Percentiles rank a stretch among this genome's conserved stretches.
Conservation (phyloP, 2,113 vertebrate genomes). For the Dendrocopos noguchii region DNA sequence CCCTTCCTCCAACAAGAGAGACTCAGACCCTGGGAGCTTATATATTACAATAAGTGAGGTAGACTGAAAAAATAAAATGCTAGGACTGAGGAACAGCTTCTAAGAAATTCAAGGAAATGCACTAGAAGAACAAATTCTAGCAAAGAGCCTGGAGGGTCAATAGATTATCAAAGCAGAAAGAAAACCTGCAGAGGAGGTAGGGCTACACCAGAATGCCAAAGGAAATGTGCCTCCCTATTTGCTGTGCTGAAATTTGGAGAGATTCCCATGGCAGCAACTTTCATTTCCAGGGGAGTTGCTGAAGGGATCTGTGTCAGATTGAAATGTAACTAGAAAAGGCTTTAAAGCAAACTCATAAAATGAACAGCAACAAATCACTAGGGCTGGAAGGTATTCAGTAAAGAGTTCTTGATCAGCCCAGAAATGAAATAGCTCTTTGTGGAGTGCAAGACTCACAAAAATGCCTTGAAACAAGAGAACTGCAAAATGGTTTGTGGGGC, state of each 20-base stretch:
- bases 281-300: not conserved
- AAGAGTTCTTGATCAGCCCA: not conserved
- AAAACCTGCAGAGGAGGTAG: not conserved
- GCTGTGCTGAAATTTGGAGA: not conserved
- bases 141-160: not conserved
- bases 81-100: not conserved
- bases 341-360: not conserved
- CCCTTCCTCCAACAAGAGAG: rapidly evolving
- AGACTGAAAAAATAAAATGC: not conserved
- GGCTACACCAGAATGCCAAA: not conserved
- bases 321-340: not conserved
- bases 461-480: not conserved
- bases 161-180: not conserved
- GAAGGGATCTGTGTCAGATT: not conserved
- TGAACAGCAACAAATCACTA: not conserved
- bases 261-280: not conserved
- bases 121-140: not conserved
- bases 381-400: not conserved
- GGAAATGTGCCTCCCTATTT: not conserved
- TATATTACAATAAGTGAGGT: not conserved
- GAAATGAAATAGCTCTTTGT: not conserved
- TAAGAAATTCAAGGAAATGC: not conserved
- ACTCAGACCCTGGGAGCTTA: not conserved
- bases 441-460: not conserved
- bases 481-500: not conserved